A percentile compares a stretch with the other conserved stretches of the same genome.
phyloP scores from a whole-genome alignment of 2,888 invertebrate species.

The Alloscopus bannaensis region DNA sequence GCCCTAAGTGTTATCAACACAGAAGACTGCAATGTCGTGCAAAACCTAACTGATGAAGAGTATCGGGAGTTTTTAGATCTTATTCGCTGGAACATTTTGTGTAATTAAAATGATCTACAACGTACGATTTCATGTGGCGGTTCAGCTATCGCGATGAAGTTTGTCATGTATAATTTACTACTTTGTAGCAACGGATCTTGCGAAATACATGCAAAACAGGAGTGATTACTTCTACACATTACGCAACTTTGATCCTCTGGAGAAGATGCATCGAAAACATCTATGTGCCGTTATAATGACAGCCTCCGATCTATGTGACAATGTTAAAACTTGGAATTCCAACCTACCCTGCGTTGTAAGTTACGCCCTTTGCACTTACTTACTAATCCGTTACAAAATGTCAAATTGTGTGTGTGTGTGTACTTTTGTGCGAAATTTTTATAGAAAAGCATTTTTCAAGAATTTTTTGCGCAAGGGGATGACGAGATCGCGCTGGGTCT shows the following conservation, averaged over 20 bases:
- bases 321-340: conserved; percentile 52
- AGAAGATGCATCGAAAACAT: conserved; percentile 26
- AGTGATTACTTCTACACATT: conserved; percentile 49
- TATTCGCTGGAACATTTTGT: conserved; percentile 51
- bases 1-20: conserved; percentile 41
- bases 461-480: conserved; percentile 58
- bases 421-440: conserved; percentile 1
- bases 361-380: background rate
- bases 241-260: conserved; percentile 33
- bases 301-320: conserved; percentile 46
- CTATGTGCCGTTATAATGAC: conserved; percentile 52
- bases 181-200: conserved; percentile 51
- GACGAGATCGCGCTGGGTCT: conserved; percentile 53
- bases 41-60: conserved; percentile 46
- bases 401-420: too few species aligned
- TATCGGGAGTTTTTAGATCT: conserved; percentile 56
- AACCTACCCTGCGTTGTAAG: conserved; percentile 46
- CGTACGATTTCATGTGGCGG: too few species aligned
- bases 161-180: background rate
- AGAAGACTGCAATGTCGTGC: conserved; percentile 58
- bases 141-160: background rate
- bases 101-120: too few species aligned
- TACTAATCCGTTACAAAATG: background rate
- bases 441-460: conserved; percentile 58
- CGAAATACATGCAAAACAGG: conserved; percentile 44